Conservation (phyloP, 2,113 vertebrate species). For the Sitta europaea region DNA sequence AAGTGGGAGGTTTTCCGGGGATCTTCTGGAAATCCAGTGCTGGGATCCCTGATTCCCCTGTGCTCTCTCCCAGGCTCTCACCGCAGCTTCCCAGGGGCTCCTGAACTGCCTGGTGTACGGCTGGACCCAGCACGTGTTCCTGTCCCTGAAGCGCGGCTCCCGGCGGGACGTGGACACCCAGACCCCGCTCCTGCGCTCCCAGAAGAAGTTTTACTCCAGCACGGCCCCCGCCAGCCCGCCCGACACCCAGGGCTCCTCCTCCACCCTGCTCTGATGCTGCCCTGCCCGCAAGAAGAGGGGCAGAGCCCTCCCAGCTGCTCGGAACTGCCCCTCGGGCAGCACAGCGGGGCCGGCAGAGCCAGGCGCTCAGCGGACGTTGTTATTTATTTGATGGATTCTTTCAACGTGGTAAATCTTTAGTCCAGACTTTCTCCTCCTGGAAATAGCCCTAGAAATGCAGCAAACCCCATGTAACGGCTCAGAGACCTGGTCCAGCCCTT, state of each 20-base stretch:
- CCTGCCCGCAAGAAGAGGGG: neutral
- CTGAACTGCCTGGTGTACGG: constrained; percentile 86
- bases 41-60: neutral
- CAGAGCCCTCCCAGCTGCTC: rapidly evolving
- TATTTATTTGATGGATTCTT: constrained; percentile 50
- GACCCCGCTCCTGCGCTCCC: constrained; percentile 86
- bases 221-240: neutral
- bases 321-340: neutral
- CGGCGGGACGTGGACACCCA: constrained; percentile 81
- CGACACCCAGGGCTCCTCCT: neutral
- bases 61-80: constrained; percentile 77
- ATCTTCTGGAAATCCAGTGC: neutral
- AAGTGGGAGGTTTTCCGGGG: neutral
- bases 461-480: neutral
- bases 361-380: neutral
- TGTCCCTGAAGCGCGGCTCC: constrained; percentile 59
- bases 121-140: constrained; percentile 80
- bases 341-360: neutral
- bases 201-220: constrained; percentile 78
- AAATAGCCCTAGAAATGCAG: neutral
- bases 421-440: neutral
- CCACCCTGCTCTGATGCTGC: constrained; percentile 61
- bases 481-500: neutral
- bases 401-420: neutral
- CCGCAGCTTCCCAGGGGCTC: constrained; percentile 87